Evolutionary conservation across 2,113 vertebrate genomes (phyloP), one percentile per base, ranked within the genome.

Genomic region (Macroglossus sobrinus): DNA sequence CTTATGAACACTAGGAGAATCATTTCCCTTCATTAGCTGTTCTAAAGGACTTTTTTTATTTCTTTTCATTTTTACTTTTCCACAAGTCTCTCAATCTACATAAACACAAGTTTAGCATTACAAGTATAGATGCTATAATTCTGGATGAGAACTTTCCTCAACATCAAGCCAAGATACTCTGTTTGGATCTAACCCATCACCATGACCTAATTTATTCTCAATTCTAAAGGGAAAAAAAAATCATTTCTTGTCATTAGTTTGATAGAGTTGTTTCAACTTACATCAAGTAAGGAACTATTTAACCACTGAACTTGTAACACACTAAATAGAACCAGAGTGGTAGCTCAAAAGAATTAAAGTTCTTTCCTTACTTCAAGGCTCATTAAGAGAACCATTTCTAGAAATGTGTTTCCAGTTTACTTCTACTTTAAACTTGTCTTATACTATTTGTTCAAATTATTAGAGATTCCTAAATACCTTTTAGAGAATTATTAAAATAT

Each of bases 351-450:
- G 35, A 96, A 96, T 94, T 95, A 84, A 95, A 47, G 7, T 22
- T 89, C 4, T 82, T 96, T 94, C 85, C 68, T 93, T 89, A 93
- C 74, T 95, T 95, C 93, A 97, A 97, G 91, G 76, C 24, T 97
- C 95, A 93, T 97, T 97, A 96, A 95, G 68, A n/a, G 16, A 63
- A 92, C 18, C 93, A 50, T 89, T 94, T 94, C 26, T 57, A 86
- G 64, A 95, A 88, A 55, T 85, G 75, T 88, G 33, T 81, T 88
- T 28, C 81, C 35, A 78, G 4, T 94, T 97, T 68, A 72, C 6
- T 92, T 28, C 38, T 88, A 61, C 11, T 89, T 91, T 89, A 72
- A 96, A 91, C 30, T 84, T 93, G 43, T 78, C 24, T 76, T 72
- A 68, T 35, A 66, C 2, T 64, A n/a, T 88, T 96, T 91, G 59